Percentiles rank a stretch among this genome's conserved stretches.
Conservation (phyloP, 2,797 vertebrate species). For the Hephaestus fuliginosus region DNA sequence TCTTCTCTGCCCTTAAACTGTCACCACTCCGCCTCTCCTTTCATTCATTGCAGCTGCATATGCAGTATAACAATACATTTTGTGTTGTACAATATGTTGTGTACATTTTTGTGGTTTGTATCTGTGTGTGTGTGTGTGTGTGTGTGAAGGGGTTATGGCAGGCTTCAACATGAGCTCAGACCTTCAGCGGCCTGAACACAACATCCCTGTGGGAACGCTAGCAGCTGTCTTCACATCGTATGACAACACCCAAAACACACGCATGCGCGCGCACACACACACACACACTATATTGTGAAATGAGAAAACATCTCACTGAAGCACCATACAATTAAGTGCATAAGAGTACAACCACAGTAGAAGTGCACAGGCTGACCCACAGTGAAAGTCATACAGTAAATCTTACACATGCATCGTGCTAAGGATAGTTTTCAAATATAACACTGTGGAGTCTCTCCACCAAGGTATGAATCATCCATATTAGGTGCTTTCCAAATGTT, state of each 20-base stretch:
- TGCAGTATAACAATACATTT: slow-evolving; percentile 15
- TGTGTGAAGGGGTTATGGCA: slow-evolving; percentile 94
- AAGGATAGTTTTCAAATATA: background rate
- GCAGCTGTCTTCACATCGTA: slow-evolving; percentile 97
- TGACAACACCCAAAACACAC: slow-evolving; percentile 69
- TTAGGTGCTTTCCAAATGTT: slow-evolving; percentile 13
- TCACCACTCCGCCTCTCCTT: background rate
- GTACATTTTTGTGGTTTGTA: slow-evolving; percentile 56
- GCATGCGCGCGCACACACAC: slow-evolving; percentile 14
- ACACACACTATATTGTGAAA: background rate
- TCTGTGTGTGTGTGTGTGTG: slow-evolving; percentile 51
- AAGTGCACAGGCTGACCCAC: background rate
- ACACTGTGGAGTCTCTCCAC: background rate
- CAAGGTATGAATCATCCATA: slow-evolving; percentile 5
- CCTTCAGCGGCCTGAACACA: slow-evolving; percentile 92
- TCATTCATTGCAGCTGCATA: background rate
- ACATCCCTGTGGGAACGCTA: slow-evolving; percentile 95
- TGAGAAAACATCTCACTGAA: slow-evolving; percentile 2
- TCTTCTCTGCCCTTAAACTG: no score
- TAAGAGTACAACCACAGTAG: background rate
- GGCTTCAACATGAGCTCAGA: slow-evolving; percentile 99
- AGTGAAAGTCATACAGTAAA: background rate
- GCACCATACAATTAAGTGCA: background rate
- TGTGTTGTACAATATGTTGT: slow-evolving; percentile 31
- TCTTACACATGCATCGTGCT: background rate